Percentiles rank a stretch among this genome's conserved stretches.
Conservation (phyloP, 2,797 vertebrate genomes). For the Mormyrops attenuatus region DNA sequence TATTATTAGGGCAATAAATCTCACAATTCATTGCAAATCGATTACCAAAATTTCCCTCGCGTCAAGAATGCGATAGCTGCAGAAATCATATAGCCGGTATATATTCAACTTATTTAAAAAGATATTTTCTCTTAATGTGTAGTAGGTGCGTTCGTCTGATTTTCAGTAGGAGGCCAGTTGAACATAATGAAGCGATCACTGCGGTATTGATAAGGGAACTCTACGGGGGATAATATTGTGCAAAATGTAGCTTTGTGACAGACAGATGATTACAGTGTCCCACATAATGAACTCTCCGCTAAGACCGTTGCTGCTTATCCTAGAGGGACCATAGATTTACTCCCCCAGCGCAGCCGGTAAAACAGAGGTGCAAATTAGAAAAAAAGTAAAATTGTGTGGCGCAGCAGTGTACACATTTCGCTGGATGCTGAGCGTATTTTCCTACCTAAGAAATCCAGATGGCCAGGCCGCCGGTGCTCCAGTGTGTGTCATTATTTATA, state of each 20-base stretch:
- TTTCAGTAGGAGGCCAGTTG: conserved; percentile 51
- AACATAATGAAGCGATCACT: conserved; percentile 65
- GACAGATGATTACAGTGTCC: conserved; percentile 57
- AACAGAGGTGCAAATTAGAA: conserved; percentile 73
- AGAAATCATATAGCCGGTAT: not conserved
- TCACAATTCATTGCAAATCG: not conserved
- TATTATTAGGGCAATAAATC: not conserved
- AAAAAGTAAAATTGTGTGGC: conserved; percentile 1
- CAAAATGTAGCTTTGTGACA: conserved; percentile 38
- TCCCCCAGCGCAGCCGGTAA: conserved; percentile 53
- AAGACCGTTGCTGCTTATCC: conserved; percentile 45
- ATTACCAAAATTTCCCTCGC: not conserved
- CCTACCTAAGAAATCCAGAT: conserved; percentile 4
- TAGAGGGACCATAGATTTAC: conserved; percentile 49
- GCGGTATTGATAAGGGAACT: conserved; percentile 58
- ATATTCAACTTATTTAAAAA: not conserved
- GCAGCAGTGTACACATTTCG: conserved; percentile 7
- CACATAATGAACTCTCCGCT: conserved; percentile 62
- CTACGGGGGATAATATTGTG: conserved; percentile 43
- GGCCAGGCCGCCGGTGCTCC: not conserved
- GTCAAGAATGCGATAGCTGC: not conserved
- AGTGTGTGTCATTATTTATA: conserved; percentile 6
- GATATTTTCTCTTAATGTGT: not conserved
- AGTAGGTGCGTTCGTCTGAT: not conserved
- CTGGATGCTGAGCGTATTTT: not conserved